phyloP scores from a whole-genome alignment of 2,888 invertebrate species.

The Xylophagus ater region DNA sequence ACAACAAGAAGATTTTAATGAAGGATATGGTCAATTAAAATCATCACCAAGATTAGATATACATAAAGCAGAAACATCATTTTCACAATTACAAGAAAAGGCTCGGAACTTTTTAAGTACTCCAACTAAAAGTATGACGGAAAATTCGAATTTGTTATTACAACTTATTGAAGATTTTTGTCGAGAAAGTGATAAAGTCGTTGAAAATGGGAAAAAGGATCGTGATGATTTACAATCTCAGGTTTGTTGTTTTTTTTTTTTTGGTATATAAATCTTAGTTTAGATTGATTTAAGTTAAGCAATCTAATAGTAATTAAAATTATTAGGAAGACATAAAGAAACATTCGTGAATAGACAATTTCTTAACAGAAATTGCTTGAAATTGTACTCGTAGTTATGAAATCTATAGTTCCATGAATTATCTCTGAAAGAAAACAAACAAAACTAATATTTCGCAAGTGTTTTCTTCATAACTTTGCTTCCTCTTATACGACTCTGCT shows the following conservation, averaged over 20 bases:
- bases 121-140: constrained; percentile 21
- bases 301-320: too few species aligned
- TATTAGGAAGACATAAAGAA: too few species aligned
- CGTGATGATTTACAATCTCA: constrained; percentile 63
- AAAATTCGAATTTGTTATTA: constrained; percentile 36
- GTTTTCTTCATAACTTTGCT: too few species aligned
- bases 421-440: too few species aligned
- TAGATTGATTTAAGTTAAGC: too few species aligned
- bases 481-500: too few species aligned
- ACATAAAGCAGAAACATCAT: constrained; percentile 28
- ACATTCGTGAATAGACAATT: too few species aligned
- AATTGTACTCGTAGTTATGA: too few species aligned
- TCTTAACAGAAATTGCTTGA: too few species aligned
- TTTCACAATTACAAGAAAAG: constrained; percentile 34
- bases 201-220: constrained; percentile 54
- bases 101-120: constrained; percentile 33
- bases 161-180: constrained; percentile 53
- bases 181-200: constrained; percentile 46
- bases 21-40: constrained; percentile 41
- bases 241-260: constrained; percentile 40
- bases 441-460: too few species aligned
- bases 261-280: too few species aligned
- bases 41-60: constrained; percentile 23
- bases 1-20: constrained; percentile 44
- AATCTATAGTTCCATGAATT: too few species aligned